Evolutionary conservation across 35 echinoderm and acorn worm species (phyloP), one percentile per base, ranked within the genome.

Genomic region (Ophiothrix spiculata): DNA sequence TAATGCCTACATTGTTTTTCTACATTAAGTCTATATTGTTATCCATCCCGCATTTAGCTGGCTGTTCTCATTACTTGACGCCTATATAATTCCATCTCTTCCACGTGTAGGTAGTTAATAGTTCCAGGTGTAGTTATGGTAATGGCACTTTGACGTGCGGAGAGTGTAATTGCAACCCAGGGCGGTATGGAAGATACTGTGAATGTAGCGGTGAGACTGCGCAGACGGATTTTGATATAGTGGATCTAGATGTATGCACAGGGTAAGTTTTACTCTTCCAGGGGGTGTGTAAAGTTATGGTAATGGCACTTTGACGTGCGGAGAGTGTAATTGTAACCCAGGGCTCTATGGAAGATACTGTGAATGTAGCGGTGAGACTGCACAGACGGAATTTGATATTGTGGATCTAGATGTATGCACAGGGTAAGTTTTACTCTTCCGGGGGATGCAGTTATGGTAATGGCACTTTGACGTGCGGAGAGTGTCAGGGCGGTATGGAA

Each of bases 111-210:
- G 78, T 87, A 37, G 39, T 36, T 4, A 93, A 93, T 78, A 93
- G 91, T 56, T 28, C 39, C 14, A 39, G 31, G 0, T 93, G 91
- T 42, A 89, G 81, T 25, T 35, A 86, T 16, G 95, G 92, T 28
- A 98, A 94, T 77, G 95, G 95, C 13, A 94, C 95, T 6, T 78
- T 90, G 6, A 76, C 84, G 4, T 97, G 95, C 33, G 95, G 91
- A 12, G 87, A 88, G 32, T 97, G 95, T 77, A 60, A 31, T 1
- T 97, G 95, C 83, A 77, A 93, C 28, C 77, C 83, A 0, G 90
- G 90, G 10, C 64, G 95, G n/a, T 97, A 88, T 28, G 95, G 95
- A 8, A 88, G 75, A 39, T 33, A 40, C 14, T 98, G 95, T 73
- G 95, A 98, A 74, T 98, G 95, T 75, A 90, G 89, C 42, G 38